These are phyloP conservation scores for Periophthalmus modestus DNA, from an alignment of 2,113 vertebrate species.

Conservation along the genomic window DNA sequence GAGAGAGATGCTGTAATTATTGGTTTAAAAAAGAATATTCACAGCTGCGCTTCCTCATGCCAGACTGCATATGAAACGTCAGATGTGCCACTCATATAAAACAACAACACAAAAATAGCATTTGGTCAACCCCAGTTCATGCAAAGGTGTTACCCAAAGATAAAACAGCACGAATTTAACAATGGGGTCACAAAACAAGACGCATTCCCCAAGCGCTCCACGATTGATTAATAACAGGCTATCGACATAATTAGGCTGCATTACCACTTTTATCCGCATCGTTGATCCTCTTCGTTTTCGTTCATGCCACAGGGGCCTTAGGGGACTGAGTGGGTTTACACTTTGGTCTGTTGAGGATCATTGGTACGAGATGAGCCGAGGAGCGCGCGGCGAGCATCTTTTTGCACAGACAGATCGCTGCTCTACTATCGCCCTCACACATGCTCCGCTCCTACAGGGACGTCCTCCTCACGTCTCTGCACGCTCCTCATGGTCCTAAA, in stretches of 20 bases:
- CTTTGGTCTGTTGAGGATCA: slow-evolving; percentile 41
- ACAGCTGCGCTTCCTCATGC: slow-evolving; percentile 13
- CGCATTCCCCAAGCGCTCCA: slow-evolving; percentile 3
- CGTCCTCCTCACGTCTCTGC: slow-evolving; percentile 22
- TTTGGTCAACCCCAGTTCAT: neutral
- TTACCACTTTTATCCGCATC: slow-evolving; percentile 74
- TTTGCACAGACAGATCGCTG: slow-evolving; percentile 9
- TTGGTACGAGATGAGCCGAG: slow-evolving; percentile 13
- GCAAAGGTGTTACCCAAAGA: neutral
- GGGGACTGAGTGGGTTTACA: slow-evolving; percentile 15
- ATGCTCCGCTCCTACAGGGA: slow-evolving; percentile 35
- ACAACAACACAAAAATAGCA: slow-evolving; percentile 31
- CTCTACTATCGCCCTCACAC: slow-evolving; percentile 31
- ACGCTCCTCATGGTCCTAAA: slow-evolving; percentile 68
- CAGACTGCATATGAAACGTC: slow-evolving; percentile 28
- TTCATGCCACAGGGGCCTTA: slow-evolving; percentile 37
- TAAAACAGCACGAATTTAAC: slow-evolving; percentile 18
- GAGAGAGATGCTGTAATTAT: slow-evolving; percentile 1
- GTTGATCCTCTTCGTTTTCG: slow-evolving; percentile 41
- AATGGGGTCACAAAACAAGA: slow-evolving; percentile 20
- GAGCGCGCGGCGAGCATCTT: slow-evolving; percentile 7
- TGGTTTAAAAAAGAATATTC: neutral
- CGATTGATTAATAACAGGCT: slow-evolving; percentile 14
- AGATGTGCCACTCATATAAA: slow-evolving; percentile 24
- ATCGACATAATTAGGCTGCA: slow-evolving; percentile 27